Base-by-base conservation (phyloP, 2,113 vertebrate species). In the Myotis yumanensis region DNA sequence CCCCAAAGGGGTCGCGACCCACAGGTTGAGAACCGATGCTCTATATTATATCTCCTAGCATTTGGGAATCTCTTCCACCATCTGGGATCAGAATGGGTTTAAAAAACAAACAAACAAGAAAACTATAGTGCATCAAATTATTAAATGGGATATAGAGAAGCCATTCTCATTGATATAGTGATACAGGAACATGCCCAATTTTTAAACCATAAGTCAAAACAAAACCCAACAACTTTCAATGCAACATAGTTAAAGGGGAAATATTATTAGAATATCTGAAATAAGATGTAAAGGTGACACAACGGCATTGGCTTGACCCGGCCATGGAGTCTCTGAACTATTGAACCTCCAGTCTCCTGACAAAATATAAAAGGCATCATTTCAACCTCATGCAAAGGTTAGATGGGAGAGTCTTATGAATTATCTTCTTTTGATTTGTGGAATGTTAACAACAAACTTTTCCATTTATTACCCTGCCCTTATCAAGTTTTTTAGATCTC, bases 401-500 rank as follows among this genome's bases (percentile, higher is more conserved):
- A 86, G 54, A 71, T 69, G 72, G 32, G 52, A 81, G 54, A 92
- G 46, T 86, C n/a, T 35, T 40, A 0, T 91, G 57, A 77, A 57
- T 84, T 89, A 90, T 11, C 66, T 17, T 77, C 91, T 90, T 96
- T 85, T 95, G 75, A 89, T 59, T 95, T 94, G 66, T 95, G 76
- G 76, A 48, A 83, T 94, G 83, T 81, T 77, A 92, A 89, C 86
- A 77, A 69, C 35, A 83, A 96, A 83, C 0, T 0, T 97, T 92
- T 91, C 84, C 95, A 92, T 92, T 97, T 91, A 92, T 85, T 73
- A 2, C 94, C 64, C 22, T 32, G 77, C 28, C 73, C 92, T 97
- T 98, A 97, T 96, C 96, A 95, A 86, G 90, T 91, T 57, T 96
- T 93, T 83, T 89, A 96, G 91, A 93, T 71, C 51, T 97, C 4